Conservation (phyloP, 2,113 vertebrate genomes). For the Spheniscus mendiculus region DNA sequence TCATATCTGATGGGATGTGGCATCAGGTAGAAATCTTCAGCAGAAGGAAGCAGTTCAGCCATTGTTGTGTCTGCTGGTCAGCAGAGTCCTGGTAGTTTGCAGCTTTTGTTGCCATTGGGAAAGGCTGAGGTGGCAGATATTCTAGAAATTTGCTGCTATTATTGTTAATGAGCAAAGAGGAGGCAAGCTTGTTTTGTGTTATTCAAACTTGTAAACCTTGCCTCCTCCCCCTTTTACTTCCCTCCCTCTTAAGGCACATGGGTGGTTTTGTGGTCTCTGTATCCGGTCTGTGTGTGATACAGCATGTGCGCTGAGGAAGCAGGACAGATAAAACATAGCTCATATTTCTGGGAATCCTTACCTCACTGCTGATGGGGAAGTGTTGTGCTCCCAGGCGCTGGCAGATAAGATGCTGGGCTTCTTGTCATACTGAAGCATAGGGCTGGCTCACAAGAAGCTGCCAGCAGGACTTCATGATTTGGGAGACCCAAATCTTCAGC, state of each 20-base stretch:
- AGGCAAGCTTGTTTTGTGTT: not conserved
- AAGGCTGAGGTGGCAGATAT: not conserved
- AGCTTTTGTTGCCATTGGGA: not conserved
- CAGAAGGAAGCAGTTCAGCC: not conserved
- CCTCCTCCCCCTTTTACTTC: not conserved
- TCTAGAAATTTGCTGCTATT: not conserved
- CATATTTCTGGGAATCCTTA: conserved; percentile 58
- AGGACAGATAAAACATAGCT: conserved; percentile 44
- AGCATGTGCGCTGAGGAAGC: not conserved
- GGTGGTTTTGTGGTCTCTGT: conserved; percentile 34
- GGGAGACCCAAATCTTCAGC: not conserved
- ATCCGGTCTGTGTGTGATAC: conserved; percentile 30
- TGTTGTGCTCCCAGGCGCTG: not conserved
- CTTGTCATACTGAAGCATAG: not conserved
- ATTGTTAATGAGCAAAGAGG: not conserved
- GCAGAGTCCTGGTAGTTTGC: not conserved
- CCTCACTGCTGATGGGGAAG: conserved; percentile 29
- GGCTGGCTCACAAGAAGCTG: not conserved
- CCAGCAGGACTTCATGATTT: not conserved
- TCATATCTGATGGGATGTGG: not conserved
- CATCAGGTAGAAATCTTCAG: not conserved
- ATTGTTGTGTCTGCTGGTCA: not conserved
- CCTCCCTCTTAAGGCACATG: not conserved
- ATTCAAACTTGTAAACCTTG: not conserved
- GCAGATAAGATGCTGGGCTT: conserved; percentile 39